Evolutionary conservation across 2,113 vertebrate species (phyloP).

Genomic region (Periophthalmus modestus): DNA sequence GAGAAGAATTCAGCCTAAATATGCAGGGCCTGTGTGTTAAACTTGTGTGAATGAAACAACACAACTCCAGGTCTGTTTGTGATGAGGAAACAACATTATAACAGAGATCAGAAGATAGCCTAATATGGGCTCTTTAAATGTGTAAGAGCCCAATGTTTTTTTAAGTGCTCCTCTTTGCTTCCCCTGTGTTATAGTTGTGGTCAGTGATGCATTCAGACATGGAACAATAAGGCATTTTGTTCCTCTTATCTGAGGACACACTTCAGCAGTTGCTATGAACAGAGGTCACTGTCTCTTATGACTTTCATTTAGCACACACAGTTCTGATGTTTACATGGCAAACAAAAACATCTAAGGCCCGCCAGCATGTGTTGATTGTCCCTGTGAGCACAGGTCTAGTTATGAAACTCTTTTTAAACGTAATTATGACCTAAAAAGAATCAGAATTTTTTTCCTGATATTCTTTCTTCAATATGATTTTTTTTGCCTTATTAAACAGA

Average conservation of each 20-base stretch:
- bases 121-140: too few relatives aligned
- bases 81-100: too few relatives aligned
- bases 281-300: constrained; percentile 40
- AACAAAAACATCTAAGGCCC: constrained; percentile 8
- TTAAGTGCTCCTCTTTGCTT: neutral
- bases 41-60: too few relatives aligned
- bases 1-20: too few relatives aligned
- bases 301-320: constrained; percentile 22
- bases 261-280: constrained; percentile 19
- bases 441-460: neutral
- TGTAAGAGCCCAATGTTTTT: too few relatives aligned
- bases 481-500: neutral
- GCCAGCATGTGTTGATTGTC: constrained; percentile 6
- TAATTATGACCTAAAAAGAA: neutral
- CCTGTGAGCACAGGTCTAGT: constrained; percentile 11
- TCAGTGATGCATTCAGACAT: constrained; percentile 13
- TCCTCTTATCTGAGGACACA: constrained; percentile 22
- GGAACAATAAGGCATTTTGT: constrained; percentile 42
- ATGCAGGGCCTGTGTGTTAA: too few relatives aligned
- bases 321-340: constrained; percentile 36
- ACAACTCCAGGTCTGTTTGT: too few relatives aligned
- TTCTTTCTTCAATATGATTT: neutral
- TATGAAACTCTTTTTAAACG: neutral
- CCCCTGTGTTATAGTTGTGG: neutral
- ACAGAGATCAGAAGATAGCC: too few relatives aligned